phyloP scores from a whole-genome alignment of 2,797 vertebrate species.

The Malacoctenus gilli region DNA sequence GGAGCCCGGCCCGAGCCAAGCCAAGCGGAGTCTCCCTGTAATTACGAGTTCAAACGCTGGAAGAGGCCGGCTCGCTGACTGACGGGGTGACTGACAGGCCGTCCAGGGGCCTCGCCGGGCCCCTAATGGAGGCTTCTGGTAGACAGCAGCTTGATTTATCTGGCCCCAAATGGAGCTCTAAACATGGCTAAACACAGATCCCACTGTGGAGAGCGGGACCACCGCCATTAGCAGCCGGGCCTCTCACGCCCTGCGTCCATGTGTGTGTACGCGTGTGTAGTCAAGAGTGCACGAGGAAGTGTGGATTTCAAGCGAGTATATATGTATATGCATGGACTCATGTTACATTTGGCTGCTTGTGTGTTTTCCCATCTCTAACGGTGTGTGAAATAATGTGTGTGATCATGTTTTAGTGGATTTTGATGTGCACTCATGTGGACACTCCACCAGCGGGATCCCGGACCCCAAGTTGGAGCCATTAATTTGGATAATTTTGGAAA shows the following conservation, averaged over 20 bases:
- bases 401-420: too few species aligned
- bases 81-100: constrained; percentile 81
- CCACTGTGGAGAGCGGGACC: constrained; percentile 75
- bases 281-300: constrained; percentile 24
- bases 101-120: constrained; percentile 67
- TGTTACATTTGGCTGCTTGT: constrained; percentile 34
- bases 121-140: constrained; percentile 83
- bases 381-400: too few species aligned
- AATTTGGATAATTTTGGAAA: too few species aligned
- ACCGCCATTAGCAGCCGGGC: constrained; percentile 67
- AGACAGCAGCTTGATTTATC: constrained; percentile 83
- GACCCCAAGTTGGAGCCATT: too few species aligned
- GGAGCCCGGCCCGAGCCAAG: constrained; percentile 36
- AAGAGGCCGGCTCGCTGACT: constrained; percentile 66
- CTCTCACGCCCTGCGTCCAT: constrained; percentile 45
- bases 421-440: too few species aligned
- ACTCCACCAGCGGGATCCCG: too few species aligned
- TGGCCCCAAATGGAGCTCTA: constrained; percentile 80
- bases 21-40: constrained; percentile 76
- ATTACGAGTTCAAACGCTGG: constrained; percentile 83
- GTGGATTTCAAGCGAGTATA: constrained; percentile 13
- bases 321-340: constrained; percentile 6
- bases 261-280: constrained; percentile 10
- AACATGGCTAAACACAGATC: constrained; percentile 82
- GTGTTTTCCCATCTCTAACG: constrained; percentile 19